A percentile compares a stretch with the other conserved stretches of the same genome.
Conservation (phyloP, 2,888 invertebrate species). For the Aleiodes testaceus region DNA sequence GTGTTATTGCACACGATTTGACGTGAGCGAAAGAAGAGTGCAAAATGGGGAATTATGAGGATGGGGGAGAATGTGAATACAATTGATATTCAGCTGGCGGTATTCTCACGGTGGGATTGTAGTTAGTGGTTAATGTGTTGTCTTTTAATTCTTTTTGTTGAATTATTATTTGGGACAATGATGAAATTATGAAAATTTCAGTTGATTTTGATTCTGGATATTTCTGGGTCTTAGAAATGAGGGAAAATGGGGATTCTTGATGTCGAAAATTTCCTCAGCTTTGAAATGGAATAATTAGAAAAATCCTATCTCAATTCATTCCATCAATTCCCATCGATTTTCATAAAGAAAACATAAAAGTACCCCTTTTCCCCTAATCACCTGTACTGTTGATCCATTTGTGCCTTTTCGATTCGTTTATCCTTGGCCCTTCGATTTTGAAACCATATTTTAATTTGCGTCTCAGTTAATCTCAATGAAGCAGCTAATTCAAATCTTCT, state of each 20-base stretch:
- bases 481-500: constrained; percentile 86
- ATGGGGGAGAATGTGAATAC: constrained; percentile 32
- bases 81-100: constrained; percentile 39
- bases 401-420: constrained; percentile 96
- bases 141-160: constrained; percentile 5
- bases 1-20: constrained; percentile 43
- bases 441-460: constrained; percentile 92
- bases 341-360: too few species aligned
- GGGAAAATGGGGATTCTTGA: too few species aligned
- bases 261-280: too few species aligned
- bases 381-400: constrained; percentile 95
- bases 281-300: too few species aligned
- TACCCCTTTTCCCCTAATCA: constrained; percentile 66
- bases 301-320: too few species aligned
- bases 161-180: not conserved
- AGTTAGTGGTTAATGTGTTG: constrained; percentile 24
- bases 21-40: constrained; percentile 23
- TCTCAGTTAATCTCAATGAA: constrained; percentile 81
- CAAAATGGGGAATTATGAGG: constrained; percentile 16
- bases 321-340: too few species aligned
- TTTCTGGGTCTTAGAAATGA: too few species aligned
- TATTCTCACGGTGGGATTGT: constrained; percentile 32
- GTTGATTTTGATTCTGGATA: too few species aligned
- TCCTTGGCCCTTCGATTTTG: constrained; percentile 97
- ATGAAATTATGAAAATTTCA: not conserved